phyloP scores from a whole-genome alignment of 2,797 vertebrate genomes.

The Acipenser oxyrinchus region DNA sequence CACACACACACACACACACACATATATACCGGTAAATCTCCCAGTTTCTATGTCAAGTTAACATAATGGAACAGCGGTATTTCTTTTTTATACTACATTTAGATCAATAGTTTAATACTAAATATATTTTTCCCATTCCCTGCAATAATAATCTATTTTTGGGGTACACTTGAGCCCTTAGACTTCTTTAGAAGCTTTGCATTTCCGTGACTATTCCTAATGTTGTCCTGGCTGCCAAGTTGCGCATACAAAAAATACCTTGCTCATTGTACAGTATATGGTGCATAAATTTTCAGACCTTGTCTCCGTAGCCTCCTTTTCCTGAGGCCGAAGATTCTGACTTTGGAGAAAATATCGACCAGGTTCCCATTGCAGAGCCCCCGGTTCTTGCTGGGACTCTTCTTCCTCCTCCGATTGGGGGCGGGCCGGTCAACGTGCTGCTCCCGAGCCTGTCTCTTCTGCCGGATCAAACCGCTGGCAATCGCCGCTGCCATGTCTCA shows the following conservation, averaged over 20 bases:
- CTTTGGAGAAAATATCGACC: conserved; percentile 99
- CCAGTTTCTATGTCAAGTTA: too few species aligned
- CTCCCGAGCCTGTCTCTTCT: conserved; percentile 95
- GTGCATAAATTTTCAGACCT: conserved; percentile 71
- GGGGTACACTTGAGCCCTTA: too few species aligned
- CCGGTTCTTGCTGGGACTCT: conserved; percentile 94
- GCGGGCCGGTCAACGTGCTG: conserved; percentile 91
- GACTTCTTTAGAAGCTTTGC: too few species aligned
- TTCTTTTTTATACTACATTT: too few species aligned
- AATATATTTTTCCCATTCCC: too few species aligned
- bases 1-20: too few species aligned
- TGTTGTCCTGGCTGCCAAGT: not conserved
- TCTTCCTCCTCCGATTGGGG: conserved; percentile 82
- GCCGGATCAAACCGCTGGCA: conserved; percentile 94
- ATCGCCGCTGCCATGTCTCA: conserved; percentile 91
- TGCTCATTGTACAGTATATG: not conserved
- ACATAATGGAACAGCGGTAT: too few species aligned
- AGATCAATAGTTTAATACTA: too few species aligned
- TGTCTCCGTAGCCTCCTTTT: conserved; percentile 95
- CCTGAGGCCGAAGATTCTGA: conserved; percentile 98
- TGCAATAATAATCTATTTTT: too few species aligned
- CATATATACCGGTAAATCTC: too few species aligned
- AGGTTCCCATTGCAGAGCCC: conserved; percentile 95
- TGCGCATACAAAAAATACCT: not conserved
- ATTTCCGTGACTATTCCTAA: too few species aligned